A percentile compares a stretch with the other conserved stretches of the same genome.
phyloP scores from a whole-genome alignment of 2,797 vertebrate genomes.

The Pangasius larnaudii region DNA sequence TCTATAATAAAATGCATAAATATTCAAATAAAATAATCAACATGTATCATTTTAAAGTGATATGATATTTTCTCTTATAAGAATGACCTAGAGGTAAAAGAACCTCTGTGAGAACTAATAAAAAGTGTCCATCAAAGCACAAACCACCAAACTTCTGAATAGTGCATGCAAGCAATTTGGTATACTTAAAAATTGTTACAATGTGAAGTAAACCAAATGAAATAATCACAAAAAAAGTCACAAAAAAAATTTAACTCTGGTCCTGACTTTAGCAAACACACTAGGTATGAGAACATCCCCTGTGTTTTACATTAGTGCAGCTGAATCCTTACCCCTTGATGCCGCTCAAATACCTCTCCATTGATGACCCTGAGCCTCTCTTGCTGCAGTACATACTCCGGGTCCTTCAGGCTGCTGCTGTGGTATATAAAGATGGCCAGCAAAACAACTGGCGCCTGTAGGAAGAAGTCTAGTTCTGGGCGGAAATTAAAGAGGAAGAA shows the following conservation, averaged over 20 bases:
- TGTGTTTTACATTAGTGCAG: background rate
- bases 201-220: background rate
- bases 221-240: background rate
- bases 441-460: constrained; percentile 91
- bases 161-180: background rate
- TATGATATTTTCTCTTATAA: background rate
- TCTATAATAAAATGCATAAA: background rate
- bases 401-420: constrained; percentile 75
- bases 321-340: constrained; percentile 85
- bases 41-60: background rate
- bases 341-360: constrained; percentile 85
- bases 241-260: background rate
- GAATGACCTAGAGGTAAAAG: background rate
- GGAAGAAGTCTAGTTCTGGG: constrained; percentile 91
- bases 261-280: background rate
- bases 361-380: constrained; percentile 85
- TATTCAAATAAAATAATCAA: background rate
- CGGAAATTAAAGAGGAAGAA: constrained; percentile 91
- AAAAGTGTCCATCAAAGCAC: background rate
- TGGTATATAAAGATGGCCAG: constrained; percentile 96
- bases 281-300: background rate
- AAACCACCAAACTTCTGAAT: background rate
- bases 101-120: background rate
- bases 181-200: background rate
- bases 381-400: constrained; percentile 76